Evolutionary conservation across 2,113 vertebrate genomes (phyloP).

Genomic region (Toxotes jaculatrix): DNA sequence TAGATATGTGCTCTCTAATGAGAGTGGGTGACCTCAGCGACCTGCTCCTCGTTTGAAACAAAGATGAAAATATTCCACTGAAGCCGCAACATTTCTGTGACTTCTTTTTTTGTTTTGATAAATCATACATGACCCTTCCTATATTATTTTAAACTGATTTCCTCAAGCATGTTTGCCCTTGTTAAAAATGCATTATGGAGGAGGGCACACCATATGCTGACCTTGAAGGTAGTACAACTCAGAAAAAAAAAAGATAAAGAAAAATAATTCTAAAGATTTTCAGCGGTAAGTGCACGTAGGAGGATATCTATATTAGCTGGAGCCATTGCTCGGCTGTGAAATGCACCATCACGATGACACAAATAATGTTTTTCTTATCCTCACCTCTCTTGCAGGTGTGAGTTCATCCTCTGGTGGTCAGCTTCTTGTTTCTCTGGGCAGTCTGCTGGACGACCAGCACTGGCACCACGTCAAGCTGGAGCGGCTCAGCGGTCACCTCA

Average conservation of each 20-base stretch:
- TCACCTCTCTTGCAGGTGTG: conserved; percentile 79
- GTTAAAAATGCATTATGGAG: conserved; percentile 38
- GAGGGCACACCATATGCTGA: neutral
- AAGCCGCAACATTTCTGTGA: neutral
- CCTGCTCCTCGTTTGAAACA: conserved; percentile 38
- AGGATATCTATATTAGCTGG: conserved; percentile 3
- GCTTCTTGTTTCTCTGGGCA: conserved; percentile 87
- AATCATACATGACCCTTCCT: conserved; percentile 17
- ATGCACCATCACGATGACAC: neutral
- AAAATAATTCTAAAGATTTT: conserved; percentile 21
- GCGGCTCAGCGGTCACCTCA: conserved; percentile 87
- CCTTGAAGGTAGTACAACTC: neutral
- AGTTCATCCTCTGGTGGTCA: conserved; percentile 77
- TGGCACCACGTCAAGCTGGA: conserved; percentile 94
- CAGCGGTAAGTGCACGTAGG: neutral
- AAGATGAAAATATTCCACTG: conserved; percentile 38
- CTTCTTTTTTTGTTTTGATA: conserved; percentile 10
- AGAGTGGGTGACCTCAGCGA: conserved; percentile 37
- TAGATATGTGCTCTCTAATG: conserved; percentile 42
- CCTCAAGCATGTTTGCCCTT: conserved; percentile 29
- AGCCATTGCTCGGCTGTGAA: neutral
- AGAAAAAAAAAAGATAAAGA: neutral
- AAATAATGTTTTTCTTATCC: neutral
- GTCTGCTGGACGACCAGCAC: conserved; percentile 95
- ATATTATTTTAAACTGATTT: neutral